Evolutionary conservation across 2,888 invertebrate genomes (phyloP).

Genomic region (Slavum lentiscoides): DNA sequence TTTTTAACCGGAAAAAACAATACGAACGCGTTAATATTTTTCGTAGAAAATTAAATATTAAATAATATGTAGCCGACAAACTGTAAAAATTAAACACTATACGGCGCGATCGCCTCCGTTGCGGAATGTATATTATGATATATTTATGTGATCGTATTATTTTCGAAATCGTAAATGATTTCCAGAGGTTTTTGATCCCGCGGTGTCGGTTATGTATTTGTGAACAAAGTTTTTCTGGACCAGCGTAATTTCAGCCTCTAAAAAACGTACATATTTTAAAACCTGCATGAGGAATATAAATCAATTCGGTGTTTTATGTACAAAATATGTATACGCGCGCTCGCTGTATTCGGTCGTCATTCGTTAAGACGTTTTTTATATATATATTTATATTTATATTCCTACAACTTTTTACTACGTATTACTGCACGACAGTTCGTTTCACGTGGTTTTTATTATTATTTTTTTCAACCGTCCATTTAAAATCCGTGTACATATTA

Average conservation of each 20-base stretch:
- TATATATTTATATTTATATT: not conserved
- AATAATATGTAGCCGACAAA: too few relatives aligned
- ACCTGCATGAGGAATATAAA: conserved; percentile 14
- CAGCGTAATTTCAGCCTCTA: not conserved
- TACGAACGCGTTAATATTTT: too few relatives aligned
- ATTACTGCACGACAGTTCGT: conserved; percentile 8
- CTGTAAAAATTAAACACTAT: too few relatives aligned
- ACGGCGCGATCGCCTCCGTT: not conserved
- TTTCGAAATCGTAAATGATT: conserved; percentile 16
- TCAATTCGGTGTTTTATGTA: not conserved
- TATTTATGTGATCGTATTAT: not conserved
- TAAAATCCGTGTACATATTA: conserved; percentile 14
- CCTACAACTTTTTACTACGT: not conserved
- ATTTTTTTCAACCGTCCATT: conserved; percentile 1
- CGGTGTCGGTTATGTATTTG: conserved; percentile 4
- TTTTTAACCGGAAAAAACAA: too few relatives aligned
- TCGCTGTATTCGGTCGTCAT: conserved; percentile 22
- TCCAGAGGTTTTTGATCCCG: conserved; percentile 22
- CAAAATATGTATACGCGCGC: too few relatives aligned
- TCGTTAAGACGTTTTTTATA: conserved; percentile 22
- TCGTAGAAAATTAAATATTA: too few relatives aligned
- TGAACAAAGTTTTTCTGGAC: conserved; percentile 11
- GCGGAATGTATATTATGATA: not conserved
- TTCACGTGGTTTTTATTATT: not conserved
- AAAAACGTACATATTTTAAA: conserved; percentile 44